Evolutionary conservation across 2,797 vertebrate species (phyloP), one percentile per base, ranked within the genome.

Genomic region (Lagocephalus sceleratus): DNA sequence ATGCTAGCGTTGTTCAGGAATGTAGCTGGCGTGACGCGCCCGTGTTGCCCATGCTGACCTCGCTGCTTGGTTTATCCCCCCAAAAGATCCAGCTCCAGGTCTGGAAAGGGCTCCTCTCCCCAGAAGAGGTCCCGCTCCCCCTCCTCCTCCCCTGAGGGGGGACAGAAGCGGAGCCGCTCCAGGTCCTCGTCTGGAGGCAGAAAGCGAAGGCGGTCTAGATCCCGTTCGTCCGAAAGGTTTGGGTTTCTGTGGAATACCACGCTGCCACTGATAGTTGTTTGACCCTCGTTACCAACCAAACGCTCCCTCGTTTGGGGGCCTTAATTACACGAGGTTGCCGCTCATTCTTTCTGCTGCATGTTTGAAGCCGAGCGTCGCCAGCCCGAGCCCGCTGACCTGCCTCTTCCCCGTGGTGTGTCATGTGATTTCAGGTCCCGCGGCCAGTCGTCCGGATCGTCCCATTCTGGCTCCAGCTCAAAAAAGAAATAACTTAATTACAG

Each of bases 211-310:
- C 94, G 95, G 78, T 93, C 95, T 90, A 93, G 95, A 95, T 98
- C 97, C 84, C 95, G 84, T 92, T 98, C 96, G 92, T 96, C 96
- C 88, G 96, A 99, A 97, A 99, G 97, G 97, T 99, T 99, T 99
- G 97, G 97, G 97, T 98, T 98, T 94, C 91, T 94, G 96, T 96
- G 95, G 97, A 92, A 95, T 95, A 95, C 93, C 90, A 92, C 90
- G 91, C 91, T 88, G 92, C 90, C 84, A 84, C 84, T 83, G 78
- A 78, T 78, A 73, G 52, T 87, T 75, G 44, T 81, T 84, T 35
- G 12, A 35, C 14, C 32, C 32, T 35, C 32, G 14, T 35, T 35
- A 35, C 32, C 11, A 35, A 35, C 32, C 29, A 35, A 35, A 14
- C 12, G 32, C 32, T 35, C 32, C 32, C 32, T 35, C 12, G 32